Evolutionary conservation across 2,113 vertebrate species (phyloP).

Genomic region (Polypterus senegalus): DNA sequence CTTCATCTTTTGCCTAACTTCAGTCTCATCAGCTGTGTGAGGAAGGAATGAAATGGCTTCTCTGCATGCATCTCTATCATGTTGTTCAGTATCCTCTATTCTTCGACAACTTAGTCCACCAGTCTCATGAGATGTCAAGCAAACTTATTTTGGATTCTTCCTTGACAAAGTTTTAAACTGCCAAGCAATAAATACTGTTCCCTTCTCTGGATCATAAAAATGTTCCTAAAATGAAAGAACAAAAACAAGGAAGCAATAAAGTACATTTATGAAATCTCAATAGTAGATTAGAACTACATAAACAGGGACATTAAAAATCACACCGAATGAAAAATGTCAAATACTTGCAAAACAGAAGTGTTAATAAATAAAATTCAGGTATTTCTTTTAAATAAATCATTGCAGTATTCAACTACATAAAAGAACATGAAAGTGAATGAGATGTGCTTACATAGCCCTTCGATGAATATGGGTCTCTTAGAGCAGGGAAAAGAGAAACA

Average conservation of each 20-base stretch:
- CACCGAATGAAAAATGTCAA: no score
- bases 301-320: no score
- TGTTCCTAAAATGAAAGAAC: slow-evolving; percentile 5
- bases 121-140: neutral
- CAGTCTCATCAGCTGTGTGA: slow-evolving; percentile 11
- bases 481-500: slow-evolving; percentile 16
- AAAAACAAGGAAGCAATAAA: no score
- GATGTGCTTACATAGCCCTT: slow-evolving; percentile 17
- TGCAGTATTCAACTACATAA: no score
- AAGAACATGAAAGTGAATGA: no score
- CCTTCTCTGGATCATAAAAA: slow-evolving; percentile 14
- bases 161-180: slow-evolving; percentile 12
- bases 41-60: slow-evolving; percentile 14
- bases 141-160: slow-evolving; percentile 1
- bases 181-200: slow-evolving; percentile 14
- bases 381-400: no score
- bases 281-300: no score
- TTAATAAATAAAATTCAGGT: no score
- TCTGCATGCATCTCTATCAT: slow-evolving; percentile 8
- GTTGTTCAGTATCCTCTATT: slow-evolving; percentile 1
- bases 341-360: no score
- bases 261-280: no score
- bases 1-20: slow-evolving; percentile 9
- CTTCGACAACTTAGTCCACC: neutral
- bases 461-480: slow-evolving; percentile 18